These are phyloP conservation scores for Caenorhabditis plicata DNA, from an alignment of 2,888 invertebrate genomes.

Conservation along the genomic window DNA sequence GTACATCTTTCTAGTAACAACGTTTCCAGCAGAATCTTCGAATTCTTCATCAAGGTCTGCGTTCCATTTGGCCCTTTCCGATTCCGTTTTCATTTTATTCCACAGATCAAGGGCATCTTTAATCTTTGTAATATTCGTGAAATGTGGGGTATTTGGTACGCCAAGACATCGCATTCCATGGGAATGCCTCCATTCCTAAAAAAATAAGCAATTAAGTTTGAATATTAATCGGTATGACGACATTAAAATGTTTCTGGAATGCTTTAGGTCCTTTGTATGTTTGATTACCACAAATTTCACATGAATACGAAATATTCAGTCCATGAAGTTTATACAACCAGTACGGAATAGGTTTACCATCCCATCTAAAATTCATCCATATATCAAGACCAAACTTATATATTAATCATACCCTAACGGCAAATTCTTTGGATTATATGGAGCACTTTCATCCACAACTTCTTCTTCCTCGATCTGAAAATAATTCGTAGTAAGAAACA, in stretches of 20 bases:
- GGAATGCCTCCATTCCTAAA: slow-evolving; percentile 75
- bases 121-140: slow-evolving; percentile 92
- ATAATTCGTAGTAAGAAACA: background rate
- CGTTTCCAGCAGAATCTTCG: slow-evolving; percentile 97
- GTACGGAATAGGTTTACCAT: slow-evolving; percentile 67
- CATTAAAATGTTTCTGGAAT: slow-evolving; percentile 96
- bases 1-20: slow-evolving; percentile 94
- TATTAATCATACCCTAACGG: no score
- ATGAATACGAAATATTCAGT: slow-evolving; percentile 95
- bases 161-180: slow-evolving; percentile 96
- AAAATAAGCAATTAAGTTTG: background rate
- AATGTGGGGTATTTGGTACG: slow-evolving; percentile 99
- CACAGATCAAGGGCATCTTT: slow-evolving; percentile 75
- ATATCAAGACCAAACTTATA: no score
- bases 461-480: slow-evolving; percentile 43
- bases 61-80: slow-evolving; percentile 76
- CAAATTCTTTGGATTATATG: slow-evolving; percentile 98
- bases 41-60: slow-evolving; percentile 88
- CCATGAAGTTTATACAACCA: slow-evolving; percentile 89
- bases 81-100: slow-evolving; percentile 93
- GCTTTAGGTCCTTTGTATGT: slow-evolving; percentile 96
- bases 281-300: slow-evolving; percentile 95
- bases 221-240: slow-evolving; percentile 38
- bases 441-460: slow-evolving; percentile 83
- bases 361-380: no score